Conservation (phyloP, 1,140 invertebrate genomes). For the Diabrotica virgifera region DNA sequence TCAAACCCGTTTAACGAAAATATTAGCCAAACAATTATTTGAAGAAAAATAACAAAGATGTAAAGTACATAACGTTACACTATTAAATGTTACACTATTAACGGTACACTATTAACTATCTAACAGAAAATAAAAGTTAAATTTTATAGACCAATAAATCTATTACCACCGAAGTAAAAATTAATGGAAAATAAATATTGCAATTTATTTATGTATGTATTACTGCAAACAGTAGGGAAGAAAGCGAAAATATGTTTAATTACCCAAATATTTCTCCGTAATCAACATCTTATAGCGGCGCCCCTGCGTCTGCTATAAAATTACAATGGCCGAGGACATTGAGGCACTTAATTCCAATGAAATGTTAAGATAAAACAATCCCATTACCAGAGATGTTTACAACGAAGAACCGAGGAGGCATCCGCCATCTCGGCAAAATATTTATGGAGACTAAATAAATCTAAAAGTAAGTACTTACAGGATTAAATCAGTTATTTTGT, state of each 20-base stretch:
- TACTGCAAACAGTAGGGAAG: neutral
- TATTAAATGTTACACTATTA: too few relatives aligned
- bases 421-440: constrained; percentile 24
- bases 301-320: constrained; percentile 13
- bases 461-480: constrained; percentile 27
- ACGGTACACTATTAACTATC: too few relatives aligned
- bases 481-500: constrained; percentile 34
- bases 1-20: too few relatives aligned
- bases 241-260: neutral
- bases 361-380: constrained; percentile 39
- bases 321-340: constrained; percentile 15
- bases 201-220: neutral
- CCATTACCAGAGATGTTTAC: constrained; percentile 38
- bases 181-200: neutral
- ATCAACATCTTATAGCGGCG: neutral
- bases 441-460: constrained; percentile 32
- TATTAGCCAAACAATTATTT: too few relatives aligned
- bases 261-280: neutral
- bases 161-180: neutral
- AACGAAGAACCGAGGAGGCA: constrained; percentile 21
- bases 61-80: too few relatives aligned
- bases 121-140: neutral
- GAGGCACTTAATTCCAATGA: constrained; percentile 38
- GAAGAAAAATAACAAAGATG: too few relatives aligned
- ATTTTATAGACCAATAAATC: neutral